phyloP scores from a whole-genome alignment of 2,888 invertebrate species.

The Allacma fusca region DNA sequence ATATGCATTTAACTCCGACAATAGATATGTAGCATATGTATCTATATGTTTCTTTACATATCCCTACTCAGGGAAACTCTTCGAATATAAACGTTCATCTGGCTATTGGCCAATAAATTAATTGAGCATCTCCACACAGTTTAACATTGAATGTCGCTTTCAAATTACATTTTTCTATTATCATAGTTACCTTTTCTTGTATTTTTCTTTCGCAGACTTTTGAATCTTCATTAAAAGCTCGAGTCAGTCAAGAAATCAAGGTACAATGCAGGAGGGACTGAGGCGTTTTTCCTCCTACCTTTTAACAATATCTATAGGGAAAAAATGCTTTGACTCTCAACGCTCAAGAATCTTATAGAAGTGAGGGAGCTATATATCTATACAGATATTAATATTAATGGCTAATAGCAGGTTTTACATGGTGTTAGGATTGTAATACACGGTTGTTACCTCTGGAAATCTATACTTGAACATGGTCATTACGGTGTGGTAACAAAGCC shows the following conservation, averaged over 20 bases:
- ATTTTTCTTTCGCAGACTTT: conserved; percentile 7
- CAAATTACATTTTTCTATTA: conserved; percentile 16
- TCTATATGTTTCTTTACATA: too few relatives aligned
- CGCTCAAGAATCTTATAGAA: too few relatives aligned
- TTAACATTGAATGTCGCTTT: not conserved
- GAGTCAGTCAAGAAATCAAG: not conserved
- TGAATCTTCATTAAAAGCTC: not conserved
- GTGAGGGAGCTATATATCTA: not conserved
- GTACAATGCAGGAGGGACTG: not conserved
- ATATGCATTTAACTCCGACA: not conserved
- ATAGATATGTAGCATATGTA: not conserved
- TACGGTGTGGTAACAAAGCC: not conserved
- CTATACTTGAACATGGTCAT: not conserved
- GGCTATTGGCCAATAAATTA: conserved; percentile 23
- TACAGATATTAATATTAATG: not conserved
- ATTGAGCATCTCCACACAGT: not conserved
- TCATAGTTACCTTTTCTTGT: not conserved
- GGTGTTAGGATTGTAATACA: not conserved
- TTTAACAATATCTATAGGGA: not conserved
- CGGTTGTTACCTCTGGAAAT: not conserved
- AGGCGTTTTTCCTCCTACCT: not conserved
- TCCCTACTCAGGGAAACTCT: too few relatives aligned
- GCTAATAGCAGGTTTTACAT: not conserved
- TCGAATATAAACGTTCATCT: conserved; percentile 11
- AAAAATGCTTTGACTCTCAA: too few relatives aligned